phyloP scores from a whole-genome alignment of 1,140 invertebrate genomes.

The Pseudoatta argentina region DNA sequence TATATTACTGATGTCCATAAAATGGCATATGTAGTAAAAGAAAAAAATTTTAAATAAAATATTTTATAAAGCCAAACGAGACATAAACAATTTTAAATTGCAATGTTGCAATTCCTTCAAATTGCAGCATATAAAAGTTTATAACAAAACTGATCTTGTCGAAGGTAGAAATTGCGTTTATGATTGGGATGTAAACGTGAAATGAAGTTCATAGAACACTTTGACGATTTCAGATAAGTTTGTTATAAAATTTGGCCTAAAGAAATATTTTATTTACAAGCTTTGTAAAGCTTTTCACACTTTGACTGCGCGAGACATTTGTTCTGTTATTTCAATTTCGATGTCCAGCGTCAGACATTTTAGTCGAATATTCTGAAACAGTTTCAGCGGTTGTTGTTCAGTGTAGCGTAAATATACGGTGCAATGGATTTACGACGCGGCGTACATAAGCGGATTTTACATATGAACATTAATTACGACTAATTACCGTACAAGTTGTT shows the following conservation, averaged over 20 bases:
- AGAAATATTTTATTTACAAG: slow-evolving; percentile 33
- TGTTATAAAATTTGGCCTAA: neutral
- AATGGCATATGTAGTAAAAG: neutral
- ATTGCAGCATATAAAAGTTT: neutral
- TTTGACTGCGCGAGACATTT: slow-evolving; percentile 17
- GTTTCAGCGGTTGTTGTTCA: neutral
- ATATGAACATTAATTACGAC: slow-evolving; percentile 42
- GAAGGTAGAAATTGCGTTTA: slow-evolving; percentile 23
- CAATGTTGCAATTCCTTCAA: neutral
- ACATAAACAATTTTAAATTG: neutral
- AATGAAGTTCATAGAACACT: neutral
- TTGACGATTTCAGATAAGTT: slow-evolving; percentile 21
- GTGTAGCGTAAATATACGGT: slow-evolving; percentile 21
- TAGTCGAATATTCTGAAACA: slow-evolving; percentile 29
- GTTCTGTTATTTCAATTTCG: slow-evolving; percentile 42
- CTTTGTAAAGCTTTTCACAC: slow-evolving; percentile 1
- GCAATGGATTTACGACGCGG: slow-evolving; percentile 37
- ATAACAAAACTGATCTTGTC: neutral
- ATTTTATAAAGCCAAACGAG: neutral
- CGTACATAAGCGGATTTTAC: slow-evolving; percentile 46
- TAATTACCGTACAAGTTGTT: slow-evolving; percentile 35
- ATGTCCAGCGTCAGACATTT: slow-evolving; percentile 20
- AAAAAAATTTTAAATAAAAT: neutral
- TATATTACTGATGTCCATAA: neutral
- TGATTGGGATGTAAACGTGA: neutral